Conservation (phyloP, 2,113 vertebrate genomes). For the Chinchilla lanigera region DNA sequence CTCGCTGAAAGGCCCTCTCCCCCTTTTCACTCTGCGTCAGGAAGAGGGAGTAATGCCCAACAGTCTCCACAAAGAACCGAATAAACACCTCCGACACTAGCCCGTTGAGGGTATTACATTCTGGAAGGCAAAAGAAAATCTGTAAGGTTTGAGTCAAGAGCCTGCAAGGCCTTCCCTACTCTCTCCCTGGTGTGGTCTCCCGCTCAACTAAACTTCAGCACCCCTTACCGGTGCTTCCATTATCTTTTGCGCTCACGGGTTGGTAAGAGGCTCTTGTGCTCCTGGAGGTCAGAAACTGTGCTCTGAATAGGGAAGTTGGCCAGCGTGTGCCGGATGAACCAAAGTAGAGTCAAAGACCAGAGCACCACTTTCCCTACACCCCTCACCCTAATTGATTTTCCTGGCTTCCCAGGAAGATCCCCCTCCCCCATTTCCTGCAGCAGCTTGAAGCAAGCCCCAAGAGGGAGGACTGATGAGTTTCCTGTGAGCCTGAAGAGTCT, state of each 20-base stretch:
- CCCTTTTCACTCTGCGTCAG: constrained; percentile 96
- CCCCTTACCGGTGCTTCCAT: not conserved
- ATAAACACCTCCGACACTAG: constrained; percentile 99
- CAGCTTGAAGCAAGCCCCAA: not conserved
- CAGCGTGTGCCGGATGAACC: not conserved
- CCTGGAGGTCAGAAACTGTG: not conserved
- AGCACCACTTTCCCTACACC: not conserved
- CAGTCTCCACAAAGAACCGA: constrained; percentile 98
- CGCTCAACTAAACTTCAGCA: not conserved
- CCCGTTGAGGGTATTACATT: constrained; percentile 96
- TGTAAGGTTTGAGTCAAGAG: constrained; percentile 9
- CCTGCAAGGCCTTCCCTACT: not conserved
- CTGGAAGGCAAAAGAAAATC: constrained; percentile 86
- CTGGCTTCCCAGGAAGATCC: constrained; percentile 8
- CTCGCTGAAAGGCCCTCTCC: constrained; percentile 95
- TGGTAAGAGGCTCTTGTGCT: not conserved
- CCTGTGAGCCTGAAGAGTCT: constrained; percentile 17
- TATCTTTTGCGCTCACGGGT: not conserved
- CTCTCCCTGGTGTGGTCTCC: not conserved
- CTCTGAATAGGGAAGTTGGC: not conserved
- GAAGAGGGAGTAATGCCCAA: constrained; percentile 98
- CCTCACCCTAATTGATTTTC: not conserved
- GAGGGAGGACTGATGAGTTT: not conserved
- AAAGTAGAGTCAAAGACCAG: constrained; percentile 6
- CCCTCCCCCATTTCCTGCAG: not conserved